These are phyloP conservation scores for Hypercompe scribonia DNA, from an alignment of 2,888 invertebrate species.

Conservation along the genomic window DNA sequence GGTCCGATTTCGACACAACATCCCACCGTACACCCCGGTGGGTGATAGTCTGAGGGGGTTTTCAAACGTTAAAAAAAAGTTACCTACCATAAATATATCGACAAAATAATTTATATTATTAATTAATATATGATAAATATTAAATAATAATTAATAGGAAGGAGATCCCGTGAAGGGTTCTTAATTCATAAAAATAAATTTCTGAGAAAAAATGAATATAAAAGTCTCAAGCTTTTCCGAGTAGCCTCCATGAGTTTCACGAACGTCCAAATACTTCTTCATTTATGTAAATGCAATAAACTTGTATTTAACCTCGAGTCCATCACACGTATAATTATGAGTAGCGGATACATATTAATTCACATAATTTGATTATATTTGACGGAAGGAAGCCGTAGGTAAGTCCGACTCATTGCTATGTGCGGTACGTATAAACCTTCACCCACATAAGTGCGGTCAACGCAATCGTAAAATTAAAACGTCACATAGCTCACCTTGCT, in stretches of 20 bases:
- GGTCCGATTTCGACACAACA: too few species aligned
- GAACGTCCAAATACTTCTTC: neutral
- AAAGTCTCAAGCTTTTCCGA: neutral
- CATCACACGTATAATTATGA: conserved; percentile 6
- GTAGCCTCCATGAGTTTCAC: neutral
- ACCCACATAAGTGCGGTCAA: conserved; percentile 60
- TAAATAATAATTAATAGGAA: too few species aligned
- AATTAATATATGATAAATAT: too few species aligned
- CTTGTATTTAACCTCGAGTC: neutral
- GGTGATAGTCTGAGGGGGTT: too few species aligned
- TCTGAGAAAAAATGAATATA: neutral
- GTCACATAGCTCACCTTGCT: conserved; percentile 42
- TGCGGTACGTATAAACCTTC: conserved; percentile 62
- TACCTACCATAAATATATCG: too few species aligned
- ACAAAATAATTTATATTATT: too few species aligned
- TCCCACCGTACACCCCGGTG: too few species aligned
- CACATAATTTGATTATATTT: conserved; percentile 41
- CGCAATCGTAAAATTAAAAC: conserved; percentile 46
- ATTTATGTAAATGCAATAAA: neutral
- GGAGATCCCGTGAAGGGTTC: too few species aligned
- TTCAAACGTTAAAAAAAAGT: too few species aligned
- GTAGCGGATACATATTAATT: conserved; percentile 27
- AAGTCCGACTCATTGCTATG: conserved; percentile 63
- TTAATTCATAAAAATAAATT: too few species aligned
- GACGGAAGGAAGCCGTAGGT: conserved; percentile 55